Evolutionary conservation across 1,140 invertebrate genomes (phyloP), one percentile per base, ranked within the genome.

Genomic region (Adelges cooleyi): DNA sequence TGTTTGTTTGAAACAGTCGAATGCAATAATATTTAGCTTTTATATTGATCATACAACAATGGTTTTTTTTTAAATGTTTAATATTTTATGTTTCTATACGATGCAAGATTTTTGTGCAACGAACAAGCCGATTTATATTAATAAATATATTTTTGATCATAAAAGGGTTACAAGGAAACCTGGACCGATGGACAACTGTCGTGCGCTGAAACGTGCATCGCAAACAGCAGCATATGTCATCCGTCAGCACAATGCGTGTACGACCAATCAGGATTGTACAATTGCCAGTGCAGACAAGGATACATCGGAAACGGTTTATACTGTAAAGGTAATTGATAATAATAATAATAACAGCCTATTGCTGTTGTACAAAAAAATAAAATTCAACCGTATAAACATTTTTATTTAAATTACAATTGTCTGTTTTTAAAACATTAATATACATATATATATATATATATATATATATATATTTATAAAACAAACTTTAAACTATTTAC

Each of bases 211-310:
- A 9, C 71, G 72, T 71, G 9, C 75, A 75, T 69, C 72, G 73
- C n/a, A 70, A 72, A 3, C 75, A 79, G 69, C 2, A 67, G 46
- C 17, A 67, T 67, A 38, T 88, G 86, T 72, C 79, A 84, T 69
- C 65, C 73, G 1, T 81, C 85, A 73, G 86, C 82, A 0, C 77
- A 81, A 36, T 89, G 86, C 71, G 62, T 78, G 0, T 80, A 77
- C 66, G 72, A 75, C 17, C 70, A 73, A 10, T 73, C 76, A 10
- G 71, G 56, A 10, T 42, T 46, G n/a, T 62, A 62, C 15, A 22
- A 17, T 48, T 95, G 92, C 72, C 77, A 82, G 53, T 95, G 92
- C 73, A 82, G 85, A 49, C 73, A 76, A 38, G 90, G 88, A 0
- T 94, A 83, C 71, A 78, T 82, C 65, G 90, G 90, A 1, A 88